Evolutionary conservation across 2,797 vertebrate genomes (phyloP), one percentile per base, ranked within the genome.

Genomic region (Epinephelus malabaricus): DNA sequence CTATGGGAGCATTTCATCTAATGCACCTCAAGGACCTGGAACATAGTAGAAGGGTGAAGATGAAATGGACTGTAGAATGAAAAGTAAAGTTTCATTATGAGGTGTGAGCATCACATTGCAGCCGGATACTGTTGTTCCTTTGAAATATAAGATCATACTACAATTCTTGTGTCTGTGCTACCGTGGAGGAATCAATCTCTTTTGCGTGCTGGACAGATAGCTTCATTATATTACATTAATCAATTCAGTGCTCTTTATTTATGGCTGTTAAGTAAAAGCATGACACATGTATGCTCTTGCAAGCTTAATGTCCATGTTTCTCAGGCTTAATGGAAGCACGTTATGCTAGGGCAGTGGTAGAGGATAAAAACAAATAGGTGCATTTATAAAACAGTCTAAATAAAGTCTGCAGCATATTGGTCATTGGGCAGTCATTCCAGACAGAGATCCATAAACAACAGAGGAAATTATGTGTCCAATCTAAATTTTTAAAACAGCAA

Each of bases 61-160:
- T 81, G 61, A 88, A 89, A 91, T 88, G 86, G 84, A 85, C 86
- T 85, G 87, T 80, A 81, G 83, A 92, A 94, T 90, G 88, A 93
- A 93, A 95, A 94, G 88, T 82, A 89, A 92, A 92, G 88, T 91
- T 91, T 92, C 85, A 93, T 94, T 92, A 92, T 68, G 80, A 91
- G 75, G 83, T 86, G 76, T 87, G 87, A 86, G 83, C 82, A 79
- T 91, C 88, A 80, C 68, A 86, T 81, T 78, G 79, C 66, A 60
- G 54, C 56, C 66, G 50, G 64, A 77, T 50, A 40, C 73, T 59
- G 69, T 77, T 81, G 71, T 80, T 89, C 75, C 73, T 84, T 68
- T 46, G 71, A 85, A 84, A 87, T 75, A 84, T 75, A 84, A 70
- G 46, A 69, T 66, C 40, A 23, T 63, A 23, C 45, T 56, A 73